Evolutionary conservation across 1,140 invertebrate species (phyloP).

Genomic region (Formica exsecta): DNA sequence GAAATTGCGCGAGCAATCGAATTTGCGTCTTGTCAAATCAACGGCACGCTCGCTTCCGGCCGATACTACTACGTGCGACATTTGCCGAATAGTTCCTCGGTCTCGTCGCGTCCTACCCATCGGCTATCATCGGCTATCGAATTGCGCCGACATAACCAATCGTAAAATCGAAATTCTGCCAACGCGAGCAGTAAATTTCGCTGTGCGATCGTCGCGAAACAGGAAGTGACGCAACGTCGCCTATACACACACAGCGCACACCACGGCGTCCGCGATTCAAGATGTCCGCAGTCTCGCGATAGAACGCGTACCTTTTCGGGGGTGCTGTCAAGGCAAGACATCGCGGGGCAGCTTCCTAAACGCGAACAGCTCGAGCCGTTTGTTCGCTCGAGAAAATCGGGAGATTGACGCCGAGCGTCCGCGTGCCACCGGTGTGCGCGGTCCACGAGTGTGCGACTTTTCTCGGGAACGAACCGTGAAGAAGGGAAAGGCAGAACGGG

Average conservation of each 20-base stretch:
- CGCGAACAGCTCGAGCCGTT: not conserved
- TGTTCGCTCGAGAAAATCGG: not conserved
- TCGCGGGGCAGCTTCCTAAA: not conserved
- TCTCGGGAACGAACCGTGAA: not conserved
- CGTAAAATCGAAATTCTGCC: not conserved
- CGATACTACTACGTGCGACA: slow-evolving; percentile 32
- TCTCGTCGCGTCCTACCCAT: not conserved
- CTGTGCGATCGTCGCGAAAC: slow-evolving; percentile 68
- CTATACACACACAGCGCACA: not conserved
- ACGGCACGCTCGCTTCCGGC: not conserved
- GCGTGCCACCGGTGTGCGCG: not conserved
- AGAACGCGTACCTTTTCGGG: slow-evolving; percentile 77
- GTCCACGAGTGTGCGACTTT: not conserved
- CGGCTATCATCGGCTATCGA: not conserved
- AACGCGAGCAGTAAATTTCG: not conserved
- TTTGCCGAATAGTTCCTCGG: not conserved
- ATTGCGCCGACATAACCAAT: not conserved
- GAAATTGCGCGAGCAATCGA: too few species aligned
- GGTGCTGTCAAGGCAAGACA: slow-evolving; percentile 74
- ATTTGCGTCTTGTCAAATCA: not conserved
- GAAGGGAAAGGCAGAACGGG: not conserved
- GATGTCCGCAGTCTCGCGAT: slow-evolving; percentile 81
- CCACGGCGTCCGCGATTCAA: slow-evolving; percentile 82
- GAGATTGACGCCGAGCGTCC: not conserved
- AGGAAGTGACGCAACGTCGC: slow-evolving; percentile 67